phyloP scores from a whole-genome alignment of 1,140 invertebrate species.

The Listronotus bonariensis region DNA sequence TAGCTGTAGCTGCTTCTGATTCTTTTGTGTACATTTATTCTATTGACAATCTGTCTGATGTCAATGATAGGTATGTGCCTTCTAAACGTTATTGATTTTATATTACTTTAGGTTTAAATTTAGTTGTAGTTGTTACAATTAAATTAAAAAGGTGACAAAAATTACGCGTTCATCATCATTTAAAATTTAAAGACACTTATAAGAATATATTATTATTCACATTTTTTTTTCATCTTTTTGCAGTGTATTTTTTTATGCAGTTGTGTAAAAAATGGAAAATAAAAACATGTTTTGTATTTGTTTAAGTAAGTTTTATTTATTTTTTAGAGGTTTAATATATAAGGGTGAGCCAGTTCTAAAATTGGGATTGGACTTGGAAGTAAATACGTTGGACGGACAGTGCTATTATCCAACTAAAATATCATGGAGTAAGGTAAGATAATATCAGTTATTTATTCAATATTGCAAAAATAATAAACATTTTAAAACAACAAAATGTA shows the following conservation, averaged over 20 bases:
- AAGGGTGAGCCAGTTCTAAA: constrained; percentile 49
- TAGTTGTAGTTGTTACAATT: no score
- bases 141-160: no score
- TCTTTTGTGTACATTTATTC: constrained; percentile 66
- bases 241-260: no score
- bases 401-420: constrained; percentile 47
- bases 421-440: constrained; percentile 53
- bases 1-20: constrained; percentile 71
- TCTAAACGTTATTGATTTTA: background rate
- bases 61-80: constrained; percentile 30
- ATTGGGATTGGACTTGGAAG: constrained; percentile 36
- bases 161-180: no score
- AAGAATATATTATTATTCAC: no score
- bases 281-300: no score
- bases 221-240: no score
- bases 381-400: constrained; percentile 25
- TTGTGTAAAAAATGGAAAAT: no score
- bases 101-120: no score
- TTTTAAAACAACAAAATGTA: no score
- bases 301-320: no score
- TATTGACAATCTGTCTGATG: constrained; percentile 53
- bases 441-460: constrained; percentile 2
- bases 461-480: constrained; percentile 13
- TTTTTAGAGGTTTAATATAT: constrained; percentile 46
- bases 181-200: no score